Percentiles rank a stretch among this genome's conserved stretches.
phyloP scores from a whole-genome alignment of 2,888 invertebrate species.

The Agonopterix arenella region DNA sequence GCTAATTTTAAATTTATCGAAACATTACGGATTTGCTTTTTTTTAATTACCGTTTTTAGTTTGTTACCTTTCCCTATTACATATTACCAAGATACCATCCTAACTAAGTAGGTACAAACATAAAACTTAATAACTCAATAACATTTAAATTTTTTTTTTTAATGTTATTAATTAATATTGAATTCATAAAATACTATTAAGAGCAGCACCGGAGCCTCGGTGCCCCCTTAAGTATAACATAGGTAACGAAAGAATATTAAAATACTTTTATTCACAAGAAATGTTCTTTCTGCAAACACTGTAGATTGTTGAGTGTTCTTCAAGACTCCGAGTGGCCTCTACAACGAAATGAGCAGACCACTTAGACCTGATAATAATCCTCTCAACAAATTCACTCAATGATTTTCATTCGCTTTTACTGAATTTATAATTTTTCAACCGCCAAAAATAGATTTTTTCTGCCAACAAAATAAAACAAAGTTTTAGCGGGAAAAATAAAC shows the following conservation, averaged over 20 bases:
- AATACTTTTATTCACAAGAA: constrained; percentile 14
- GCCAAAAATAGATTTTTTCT: not conserved
- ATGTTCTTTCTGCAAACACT: constrained; percentile 30
- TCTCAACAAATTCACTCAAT: constrained; percentile 36
- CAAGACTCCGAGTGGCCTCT: constrained; percentile 36
- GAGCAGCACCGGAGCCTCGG: too few species aligned
- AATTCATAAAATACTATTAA: too few species aligned
- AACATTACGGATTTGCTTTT: too few species aligned
- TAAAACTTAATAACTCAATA: too few species aligned
- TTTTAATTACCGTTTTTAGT: too few species aligned
- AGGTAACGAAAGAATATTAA: not conserved
- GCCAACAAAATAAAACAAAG: not conserved
- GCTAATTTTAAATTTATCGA: too few species aligned
- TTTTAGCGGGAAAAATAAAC: not conserved
- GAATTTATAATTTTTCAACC: not conserved
- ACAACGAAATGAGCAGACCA: constrained; percentile 65
- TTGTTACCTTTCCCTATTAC: too few species aligned
- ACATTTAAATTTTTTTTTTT: too few species aligned
- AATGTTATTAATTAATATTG: too few species aligned
- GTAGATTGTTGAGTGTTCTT: constrained; percentile 39
- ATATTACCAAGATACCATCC: too few species aligned
- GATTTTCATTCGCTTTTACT: constrained; percentile 17
- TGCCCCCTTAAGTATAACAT: too few species aligned
- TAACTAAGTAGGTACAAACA: too few species aligned
- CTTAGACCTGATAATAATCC: constrained; percentile 60